Conservation (phyloP, 2,113 vertebrate species). For the Stegastes partitus region DNA sequence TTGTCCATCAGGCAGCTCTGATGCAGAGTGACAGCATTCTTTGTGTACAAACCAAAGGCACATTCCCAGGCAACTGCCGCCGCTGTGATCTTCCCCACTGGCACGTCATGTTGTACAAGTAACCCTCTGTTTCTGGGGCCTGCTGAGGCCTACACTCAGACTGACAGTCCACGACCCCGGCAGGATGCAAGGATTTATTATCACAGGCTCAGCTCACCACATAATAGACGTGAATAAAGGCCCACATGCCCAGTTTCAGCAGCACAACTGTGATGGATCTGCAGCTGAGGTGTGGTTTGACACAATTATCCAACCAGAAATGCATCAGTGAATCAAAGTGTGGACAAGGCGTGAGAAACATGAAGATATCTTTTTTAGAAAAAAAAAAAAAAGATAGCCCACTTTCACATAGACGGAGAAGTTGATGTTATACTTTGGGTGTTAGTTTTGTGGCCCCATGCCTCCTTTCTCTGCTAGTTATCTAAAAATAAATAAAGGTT, state of each 20-base stretch:
- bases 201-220: constrained; percentile 52
- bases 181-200: constrained; percentile 59
- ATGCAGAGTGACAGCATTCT: constrained; percentile 79
- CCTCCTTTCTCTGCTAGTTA: not conserved
- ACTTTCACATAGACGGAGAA: too few species aligned
- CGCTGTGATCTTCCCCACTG: constrained; percentile 61
- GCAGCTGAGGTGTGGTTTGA: constrained; percentile 33
- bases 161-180: constrained; percentile 56
- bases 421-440: not conserved
- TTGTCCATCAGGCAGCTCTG: constrained; percentile 65
- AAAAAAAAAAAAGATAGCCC: too few species aligned
- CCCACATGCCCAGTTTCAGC: constrained; percentile 25
- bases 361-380: not conserved
- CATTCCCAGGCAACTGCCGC: constrained; percentile 61
- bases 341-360: constrained; percentile 20
- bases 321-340: constrained; percentile 24
- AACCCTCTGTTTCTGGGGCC: constrained; percentile 49
- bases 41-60: constrained; percentile 64
- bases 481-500: not conserved
- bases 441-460: not conserved
- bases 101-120: constrained; percentile 73
- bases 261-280: constrained; percentile 4
- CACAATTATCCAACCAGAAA: constrained; percentile 30
- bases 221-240: constrained; percentile 48
- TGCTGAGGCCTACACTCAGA: constrained; percentile 7